Evolutionary conservation across 1,140 invertebrate species (phyloP).

Genomic region (Dreissena rostriformis): DNA sequence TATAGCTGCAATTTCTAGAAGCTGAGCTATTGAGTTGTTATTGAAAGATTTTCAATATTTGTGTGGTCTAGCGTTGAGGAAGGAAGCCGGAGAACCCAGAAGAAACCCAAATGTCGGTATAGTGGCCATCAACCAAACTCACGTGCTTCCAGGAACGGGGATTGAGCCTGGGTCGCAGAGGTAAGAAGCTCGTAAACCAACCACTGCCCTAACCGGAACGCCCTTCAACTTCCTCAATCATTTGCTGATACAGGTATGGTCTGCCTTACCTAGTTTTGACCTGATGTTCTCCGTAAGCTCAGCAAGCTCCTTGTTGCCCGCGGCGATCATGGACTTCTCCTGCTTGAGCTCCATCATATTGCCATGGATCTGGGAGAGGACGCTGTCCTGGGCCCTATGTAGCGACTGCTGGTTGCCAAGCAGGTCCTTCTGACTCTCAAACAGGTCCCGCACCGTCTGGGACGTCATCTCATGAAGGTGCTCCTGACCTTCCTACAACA

Average conservation of each 20-base stretch:
- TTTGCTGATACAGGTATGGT: neutral
- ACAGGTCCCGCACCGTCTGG: constrained; percentile 82
- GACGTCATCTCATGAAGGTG: constrained; percentile 82
- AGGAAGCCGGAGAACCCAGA: too few relatives aligned
- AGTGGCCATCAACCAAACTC: too few relatives aligned
- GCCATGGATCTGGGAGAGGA: constrained; percentile 82
- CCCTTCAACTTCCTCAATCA: too few relatives aligned
- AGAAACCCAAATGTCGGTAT: too few relatives aligned
- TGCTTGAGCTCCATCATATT: constrained; percentile 84
- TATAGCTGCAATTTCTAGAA: too few relatives aligned
- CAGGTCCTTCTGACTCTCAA: constrained; percentile 83
- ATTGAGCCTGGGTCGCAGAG: too few relatives aligned
- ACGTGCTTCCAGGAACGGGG: too few relatives aligned
- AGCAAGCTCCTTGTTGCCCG: constrained; percentile 84
- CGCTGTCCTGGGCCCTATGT: constrained; percentile 81
- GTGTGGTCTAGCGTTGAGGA: too few relatives aligned
- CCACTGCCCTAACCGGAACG: too few relatives aligned
- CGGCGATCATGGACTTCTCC: constrained; percentile 85
- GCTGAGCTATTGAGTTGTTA: too few relatives aligned
- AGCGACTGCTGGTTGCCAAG: constrained; percentile 83
- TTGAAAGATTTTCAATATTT: too few relatives aligned
- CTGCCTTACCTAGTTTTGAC: constrained; percentile 83
- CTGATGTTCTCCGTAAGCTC: constrained; percentile 84
- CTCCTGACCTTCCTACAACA: constrained; percentile 83
- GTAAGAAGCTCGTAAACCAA: too few relatives aligned